Evolutionary conservation across 1,140 invertebrate species (phyloP).

Genomic region (Latrodectus geometricus): DNA sequence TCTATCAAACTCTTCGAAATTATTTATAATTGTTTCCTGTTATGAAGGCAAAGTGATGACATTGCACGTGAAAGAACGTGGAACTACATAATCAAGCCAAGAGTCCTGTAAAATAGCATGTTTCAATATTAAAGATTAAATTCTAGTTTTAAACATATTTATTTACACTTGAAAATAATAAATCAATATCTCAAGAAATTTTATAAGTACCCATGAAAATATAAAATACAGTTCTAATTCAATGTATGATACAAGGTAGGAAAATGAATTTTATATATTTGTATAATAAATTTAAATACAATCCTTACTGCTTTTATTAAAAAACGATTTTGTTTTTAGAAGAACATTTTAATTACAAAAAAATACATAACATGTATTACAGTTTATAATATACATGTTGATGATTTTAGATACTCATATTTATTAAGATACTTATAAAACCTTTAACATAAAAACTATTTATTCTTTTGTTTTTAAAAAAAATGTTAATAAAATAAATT

Average conservation of each 20-base stretch:
- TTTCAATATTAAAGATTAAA: background rate
- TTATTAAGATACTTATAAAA: too few species aligned
- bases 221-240: background rate
- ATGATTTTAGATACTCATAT: too few species aligned
- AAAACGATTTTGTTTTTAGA: too few species aligned
- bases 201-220: background rate
- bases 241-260: background rate
- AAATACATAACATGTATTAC: too few species aligned
- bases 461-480: too few species aligned
- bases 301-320: too few species aligned
- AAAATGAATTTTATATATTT: background rate
- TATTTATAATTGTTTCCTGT: background rate
- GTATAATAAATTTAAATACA: background rate
- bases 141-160: background rate
- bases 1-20: too few species aligned
- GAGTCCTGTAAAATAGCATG: conserved; percentile 8
- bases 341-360: too few species aligned
- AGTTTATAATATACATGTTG: too few species aligned
- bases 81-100: conserved; percentile 48
- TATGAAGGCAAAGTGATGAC: conserved; percentile 22
- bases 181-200: background rate
- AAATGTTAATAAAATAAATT: too few species aligned
- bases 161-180: background rate
- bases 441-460: too few species aligned
- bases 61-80: conserved; percentile 41